Conservation (phyloP, 2,113 vertebrate genomes). For the Sminthopsis crassicaudata region DNA sequence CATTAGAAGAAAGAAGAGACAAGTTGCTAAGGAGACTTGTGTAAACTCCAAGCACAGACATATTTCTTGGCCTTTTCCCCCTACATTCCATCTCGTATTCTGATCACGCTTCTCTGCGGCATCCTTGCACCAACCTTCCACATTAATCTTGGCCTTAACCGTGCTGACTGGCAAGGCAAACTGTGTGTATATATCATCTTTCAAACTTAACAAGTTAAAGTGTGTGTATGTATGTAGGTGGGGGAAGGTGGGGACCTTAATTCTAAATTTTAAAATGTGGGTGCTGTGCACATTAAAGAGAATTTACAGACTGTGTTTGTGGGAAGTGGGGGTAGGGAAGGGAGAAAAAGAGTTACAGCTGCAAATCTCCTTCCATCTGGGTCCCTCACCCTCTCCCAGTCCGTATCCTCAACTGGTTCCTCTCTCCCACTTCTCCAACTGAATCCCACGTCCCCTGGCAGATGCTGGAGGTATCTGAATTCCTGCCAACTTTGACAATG, state of each 20-base stretch:
- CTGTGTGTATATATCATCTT: constrained; percentile 83
- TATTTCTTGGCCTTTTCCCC: constrained; percentile 84
- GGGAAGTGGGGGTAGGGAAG: neutral
- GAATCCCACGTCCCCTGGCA: constrained; percentile 66
- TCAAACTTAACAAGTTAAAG: constrained; percentile 84
- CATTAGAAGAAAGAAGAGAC: constrained; percentile 76
- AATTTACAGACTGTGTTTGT: constrained; percentile 68
- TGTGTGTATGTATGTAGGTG: neutral
- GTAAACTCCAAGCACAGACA: constrained; percentile 84
- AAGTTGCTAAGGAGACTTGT: constrained; percentile 89
- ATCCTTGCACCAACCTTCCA: constrained; percentile 89
- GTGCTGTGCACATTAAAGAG: constrained; percentile 73
- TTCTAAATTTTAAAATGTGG: constrained; percentile 74
- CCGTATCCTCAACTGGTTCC: neutral
- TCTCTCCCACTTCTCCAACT: constrained; percentile 49
- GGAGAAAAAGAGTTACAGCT: constrained; percentile 1
- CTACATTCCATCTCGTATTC: constrained; percentile 88
- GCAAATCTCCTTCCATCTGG: constrained; percentile 55
- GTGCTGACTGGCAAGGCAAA: constrained; percentile 87
- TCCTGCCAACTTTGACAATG: constrained; percentile 44
- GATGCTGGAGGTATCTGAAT: constrained; percentile 57
- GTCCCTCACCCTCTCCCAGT: neutral
- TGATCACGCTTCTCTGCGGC: constrained; percentile 93
- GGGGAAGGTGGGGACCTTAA: constrained; percentile 44
- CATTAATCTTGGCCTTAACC: constrained; percentile 91